Percentiles rank a stretch among this genome's conserved stretches.
Evolutionary conservation across 2,888 invertebrate species (phyloP).

Genomic region (Eupithecia subumbrata): DNA sequence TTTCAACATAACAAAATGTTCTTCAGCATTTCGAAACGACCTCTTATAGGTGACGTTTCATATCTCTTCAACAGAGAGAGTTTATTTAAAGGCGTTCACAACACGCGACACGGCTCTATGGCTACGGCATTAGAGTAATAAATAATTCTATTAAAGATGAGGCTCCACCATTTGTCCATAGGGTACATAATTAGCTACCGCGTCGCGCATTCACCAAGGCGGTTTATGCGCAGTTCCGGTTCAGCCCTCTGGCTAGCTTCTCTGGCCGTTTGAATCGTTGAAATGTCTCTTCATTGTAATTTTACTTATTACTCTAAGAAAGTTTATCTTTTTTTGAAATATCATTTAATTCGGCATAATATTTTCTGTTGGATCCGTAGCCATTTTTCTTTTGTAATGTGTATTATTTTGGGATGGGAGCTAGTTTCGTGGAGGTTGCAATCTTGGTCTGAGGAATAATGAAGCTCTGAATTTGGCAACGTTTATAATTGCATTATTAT

Average conservation of each 20-base stretch:
- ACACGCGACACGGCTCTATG: conserved; percentile 19
- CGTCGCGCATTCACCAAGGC: conserved; percentile 30
- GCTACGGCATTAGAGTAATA: conserved; percentile 37
- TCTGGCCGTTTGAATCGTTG: conserved; percentile 21
- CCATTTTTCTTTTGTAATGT: conserved; percentile 20
- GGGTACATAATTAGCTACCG: conserved; percentile 32
- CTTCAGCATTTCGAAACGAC: conserved; percentile 20
- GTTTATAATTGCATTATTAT: conserved; percentile 39
- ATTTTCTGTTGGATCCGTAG: conserved; percentile 23
- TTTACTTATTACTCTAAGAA: conserved; percentile 30
- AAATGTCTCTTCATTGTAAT: conserved; percentile 16
- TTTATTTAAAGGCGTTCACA: conserved; percentile 25
- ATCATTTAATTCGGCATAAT: not conserved
- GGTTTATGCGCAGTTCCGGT: conserved; percentile 25
- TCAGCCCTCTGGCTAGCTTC: conserved; percentile 13
- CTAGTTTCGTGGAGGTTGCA: not conserved
- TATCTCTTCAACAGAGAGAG: conserved; percentile 16
- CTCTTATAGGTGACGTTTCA: conserved; percentile 7
- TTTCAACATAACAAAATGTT: not conserved
- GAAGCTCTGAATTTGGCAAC: conserved; percentile 40
- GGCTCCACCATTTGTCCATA: conserved; percentile 31
- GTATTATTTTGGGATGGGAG: not conserved
- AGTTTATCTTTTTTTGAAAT: not conserved
- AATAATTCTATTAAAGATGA: conserved; percentile 32
- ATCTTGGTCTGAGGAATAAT: conserved; percentile 21